These are phyloP conservation scores for Vidua macroura DNA, from an alignment of 2,113 vertebrate species.

Conservation along the genomic window DNA sequence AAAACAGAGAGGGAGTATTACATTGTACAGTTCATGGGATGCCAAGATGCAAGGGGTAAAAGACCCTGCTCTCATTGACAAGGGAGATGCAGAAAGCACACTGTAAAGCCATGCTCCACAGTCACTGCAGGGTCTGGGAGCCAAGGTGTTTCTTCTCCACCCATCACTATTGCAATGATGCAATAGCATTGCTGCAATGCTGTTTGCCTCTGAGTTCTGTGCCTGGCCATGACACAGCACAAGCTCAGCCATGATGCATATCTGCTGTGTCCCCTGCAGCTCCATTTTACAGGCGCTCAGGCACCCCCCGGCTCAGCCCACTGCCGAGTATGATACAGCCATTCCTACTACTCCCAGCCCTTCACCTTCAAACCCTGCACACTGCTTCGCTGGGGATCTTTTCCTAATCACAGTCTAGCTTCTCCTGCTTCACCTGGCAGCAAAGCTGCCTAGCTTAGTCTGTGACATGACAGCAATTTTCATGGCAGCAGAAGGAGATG, in stretches of 20 bases:
- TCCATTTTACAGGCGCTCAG: not conserved
- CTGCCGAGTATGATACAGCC: not conserved
- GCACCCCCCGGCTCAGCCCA: not conserved
- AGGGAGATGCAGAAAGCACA: not conserved
- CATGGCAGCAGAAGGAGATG: conserved; percentile 10
- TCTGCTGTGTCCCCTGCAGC: not conserved
- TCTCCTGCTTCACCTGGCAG: conserved; percentile 13
- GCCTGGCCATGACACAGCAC: not conserved
- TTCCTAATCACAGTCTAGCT: not conserved
- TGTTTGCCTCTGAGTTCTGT: not conserved
- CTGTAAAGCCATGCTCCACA: not conserved
- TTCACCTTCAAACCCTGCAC: not conserved
- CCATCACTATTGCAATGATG: not conserved
- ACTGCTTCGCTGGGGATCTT: not conserved
- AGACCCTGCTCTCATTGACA: not conserved
- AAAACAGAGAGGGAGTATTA: not conserved
- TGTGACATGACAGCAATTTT: conserved; percentile 23
- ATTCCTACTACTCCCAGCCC: not conserved
- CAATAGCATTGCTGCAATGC: not conserved
- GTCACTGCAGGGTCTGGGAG: not conserved
- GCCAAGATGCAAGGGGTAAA: not conserved
- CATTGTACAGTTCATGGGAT: not conserved
- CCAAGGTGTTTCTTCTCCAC: not conserved
- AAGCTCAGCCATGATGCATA: not conserved
- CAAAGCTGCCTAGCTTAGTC: conserved; percentile 2